Percentiles rank a stretch among this genome's conserved stretches.
Conservation (phyloP, 2,888 invertebrate species). For the Buathra laborator region DNA sequence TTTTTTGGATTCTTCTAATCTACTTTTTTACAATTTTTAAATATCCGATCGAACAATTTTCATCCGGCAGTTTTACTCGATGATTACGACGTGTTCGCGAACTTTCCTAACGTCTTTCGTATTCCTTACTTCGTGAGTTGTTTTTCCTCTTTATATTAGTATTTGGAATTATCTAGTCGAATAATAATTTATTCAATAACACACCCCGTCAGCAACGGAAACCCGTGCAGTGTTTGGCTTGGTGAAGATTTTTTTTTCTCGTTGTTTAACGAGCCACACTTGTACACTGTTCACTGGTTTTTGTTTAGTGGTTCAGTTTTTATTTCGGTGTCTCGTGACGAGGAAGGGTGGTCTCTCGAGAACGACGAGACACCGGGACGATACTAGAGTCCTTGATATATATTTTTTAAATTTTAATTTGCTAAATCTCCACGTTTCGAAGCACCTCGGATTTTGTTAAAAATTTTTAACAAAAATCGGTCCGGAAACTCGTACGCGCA, state of each 20-base stretch:
- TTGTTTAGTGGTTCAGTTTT: background rate
- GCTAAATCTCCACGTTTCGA: background rate
- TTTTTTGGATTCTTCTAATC: background rate
- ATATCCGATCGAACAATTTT: background rate
- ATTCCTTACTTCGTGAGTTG: background rate
- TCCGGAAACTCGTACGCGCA: background rate
- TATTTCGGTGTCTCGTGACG: conserved; percentile 17
- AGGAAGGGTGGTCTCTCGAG: conserved; percentile 1
- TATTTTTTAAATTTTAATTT: background rate
- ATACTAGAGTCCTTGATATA: conserved; percentile 43
- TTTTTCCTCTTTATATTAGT: background rate
- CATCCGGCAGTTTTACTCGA: background rate
- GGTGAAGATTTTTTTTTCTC: background rate
- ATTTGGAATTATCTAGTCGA: background rate
- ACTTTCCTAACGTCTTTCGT: background rate
- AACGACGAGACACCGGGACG: conserved; percentile 68
- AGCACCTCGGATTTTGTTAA: background rate
- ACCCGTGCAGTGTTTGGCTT: background rate
- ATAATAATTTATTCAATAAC: background rate
- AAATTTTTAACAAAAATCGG: background rate
- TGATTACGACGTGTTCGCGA: background rate
- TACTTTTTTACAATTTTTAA: background rate
- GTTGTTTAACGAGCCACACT: background rate
- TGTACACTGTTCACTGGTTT: background rate
- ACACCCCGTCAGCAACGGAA: background rate